Conservation (phyloP, 1,140 invertebrate species). For the Octopus sinensis region DNA sequence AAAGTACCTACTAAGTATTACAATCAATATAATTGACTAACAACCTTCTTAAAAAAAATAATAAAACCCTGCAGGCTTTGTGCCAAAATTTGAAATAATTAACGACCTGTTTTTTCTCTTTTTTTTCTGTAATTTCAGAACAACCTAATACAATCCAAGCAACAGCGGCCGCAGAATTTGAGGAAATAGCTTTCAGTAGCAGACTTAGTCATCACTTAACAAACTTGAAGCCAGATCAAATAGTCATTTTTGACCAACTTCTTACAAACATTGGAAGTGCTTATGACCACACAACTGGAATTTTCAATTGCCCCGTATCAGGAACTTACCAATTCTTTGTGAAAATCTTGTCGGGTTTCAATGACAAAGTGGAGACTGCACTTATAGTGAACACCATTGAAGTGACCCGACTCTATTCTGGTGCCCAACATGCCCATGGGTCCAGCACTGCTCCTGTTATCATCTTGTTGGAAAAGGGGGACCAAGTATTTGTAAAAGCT, state of each 20-base stretch:
- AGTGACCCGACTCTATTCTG: slow-evolving; percentile 33
- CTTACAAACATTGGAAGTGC: slow-evolving; percentile 30
- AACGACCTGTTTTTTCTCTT: no score
- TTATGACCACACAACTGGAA: slow-evolving; percentile 26
- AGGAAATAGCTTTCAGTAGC: slow-evolving; percentile 23
- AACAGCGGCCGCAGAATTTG: not conserved
- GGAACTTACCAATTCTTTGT: slow-evolving; percentile 31
- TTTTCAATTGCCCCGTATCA: slow-evolving; percentile 23
- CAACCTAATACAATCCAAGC: no score
- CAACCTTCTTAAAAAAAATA: no score
- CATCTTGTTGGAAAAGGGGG: slow-evolving; percentile 28
- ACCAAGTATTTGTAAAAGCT: slow-evolving; percentile 29
- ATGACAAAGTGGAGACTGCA: slow-evolving; percentile 35
- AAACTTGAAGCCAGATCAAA: slow-evolving; percentile 10
- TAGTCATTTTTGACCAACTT: slow-evolving; percentile 25
- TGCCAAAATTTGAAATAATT: no score
- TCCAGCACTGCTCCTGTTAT: slow-evolving; percentile 33
- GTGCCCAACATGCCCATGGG: slow-evolving; percentile 36
- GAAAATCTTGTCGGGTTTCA: slow-evolving; percentile 33
- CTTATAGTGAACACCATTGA: slow-evolving; percentile 35
- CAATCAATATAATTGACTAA: no score
- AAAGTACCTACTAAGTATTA: no score
- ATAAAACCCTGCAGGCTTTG: no score
- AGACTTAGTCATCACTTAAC: slow-evolving; percentile 17
- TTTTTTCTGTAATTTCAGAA: no score